Percentiles rank a stretch among this genome's conserved stretches.
Conservation (phyloP, 2,888 invertebrate genomes). For the Fragum whitleyi region DNA sequence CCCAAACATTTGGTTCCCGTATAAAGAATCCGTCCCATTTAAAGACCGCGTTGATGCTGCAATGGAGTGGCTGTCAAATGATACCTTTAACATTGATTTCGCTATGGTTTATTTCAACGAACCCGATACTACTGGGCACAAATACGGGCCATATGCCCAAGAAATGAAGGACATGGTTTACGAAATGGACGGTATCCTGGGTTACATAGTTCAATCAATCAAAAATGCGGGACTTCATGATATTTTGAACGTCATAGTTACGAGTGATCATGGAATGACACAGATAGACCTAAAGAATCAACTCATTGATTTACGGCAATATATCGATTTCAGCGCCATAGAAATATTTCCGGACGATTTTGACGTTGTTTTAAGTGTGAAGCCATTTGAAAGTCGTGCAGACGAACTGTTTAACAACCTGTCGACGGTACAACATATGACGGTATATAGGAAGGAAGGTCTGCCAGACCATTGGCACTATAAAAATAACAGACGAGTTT, state of each 20-base stretch:
- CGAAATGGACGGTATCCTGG: slow-evolving; percentile 73
- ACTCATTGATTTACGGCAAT: slow-evolving; percentile 60
- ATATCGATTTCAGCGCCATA: slow-evolving; percentile 61
- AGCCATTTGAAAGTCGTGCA: slow-evolving; percentile 54
- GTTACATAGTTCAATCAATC: slow-evolving; percentile 66
- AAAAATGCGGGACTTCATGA: slow-evolving; percentile 52
- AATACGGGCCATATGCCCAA: slow-evolving; percentile 72
- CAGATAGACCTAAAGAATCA: slow-evolving; percentile 60
- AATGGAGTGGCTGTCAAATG: slow-evolving; percentile 84
- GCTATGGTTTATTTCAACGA: slow-evolving; percentile 78
- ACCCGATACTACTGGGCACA: slow-evolving; percentile 77
- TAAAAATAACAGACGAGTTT: slow-evolving; percentile 87
- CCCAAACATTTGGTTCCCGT: slow-evolving; percentile 82
- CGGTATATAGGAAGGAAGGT: slow-evolving; percentile 88
- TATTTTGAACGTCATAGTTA: slow-evolving; percentile 76
- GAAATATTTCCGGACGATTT: slow-evolving; percentile 40
- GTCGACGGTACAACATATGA: slow-evolving; percentile 67
- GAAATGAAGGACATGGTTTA: slow-evolving; percentile 65
- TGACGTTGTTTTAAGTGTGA: slow-evolving; percentile 67
- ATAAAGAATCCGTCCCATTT: slow-evolving; percentile 86
- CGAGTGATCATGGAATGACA: slow-evolving; percentile 82
- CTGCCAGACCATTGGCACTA: slow-evolving; percentile 89
- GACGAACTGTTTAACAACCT: slow-evolving; percentile 67
- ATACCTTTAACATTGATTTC: slow-evolving; percentile 61
- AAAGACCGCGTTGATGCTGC: slow-evolving; percentile 87